These are phyloP conservation scores for Xanthia icteritia DNA, from an alignment of 2,888 invertebrate species.

Conservation along the genomic window DNA sequence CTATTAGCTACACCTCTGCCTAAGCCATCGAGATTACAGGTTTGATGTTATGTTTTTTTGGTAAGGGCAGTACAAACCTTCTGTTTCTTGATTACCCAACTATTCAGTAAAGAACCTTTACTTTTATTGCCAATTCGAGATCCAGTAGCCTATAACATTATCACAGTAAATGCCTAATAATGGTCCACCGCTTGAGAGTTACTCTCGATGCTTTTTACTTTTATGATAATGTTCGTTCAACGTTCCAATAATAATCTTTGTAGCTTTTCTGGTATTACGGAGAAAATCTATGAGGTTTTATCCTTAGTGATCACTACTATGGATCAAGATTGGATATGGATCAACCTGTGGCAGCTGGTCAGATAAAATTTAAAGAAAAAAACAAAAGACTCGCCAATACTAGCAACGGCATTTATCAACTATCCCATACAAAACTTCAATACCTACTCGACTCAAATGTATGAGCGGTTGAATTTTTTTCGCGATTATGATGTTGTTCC, in stretches of 20 bases:
- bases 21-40: too few species aligned
- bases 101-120: background rate
- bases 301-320: background rate
- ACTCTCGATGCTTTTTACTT: slow-evolving; percentile 5
- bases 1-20: too few species aligned
- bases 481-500: too few species aligned
- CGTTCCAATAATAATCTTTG: background rate
- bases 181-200: slow-evolving; percentile 4
- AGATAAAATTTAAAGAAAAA: background rate
- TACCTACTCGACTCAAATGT: too few species aligned
- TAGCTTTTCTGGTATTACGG: background rate
- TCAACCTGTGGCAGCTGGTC: background rate
- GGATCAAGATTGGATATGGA: too few species aligned
- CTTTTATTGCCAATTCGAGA: slow-evolving; percentile 35
- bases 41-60: too few species aligned
- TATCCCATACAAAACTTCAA: too few species aligned
- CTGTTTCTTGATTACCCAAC: slow-evolving; percentile 4
- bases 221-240: slow-evolving; percentile 20
- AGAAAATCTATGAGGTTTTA: background rate
- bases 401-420: too few species aligned
- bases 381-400: too few species aligned
- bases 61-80: background rate
- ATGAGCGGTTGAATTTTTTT: too few species aligned
- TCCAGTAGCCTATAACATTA: slow-evolving; percentile 12
- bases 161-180: slow-evolving; percentile 26